A percentile compares a stretch with the other conserved stretches of the same genome.
Conservation (phyloP, 2,797 vertebrate genomes). For the Hoplostethus atlanticus region DNA sequence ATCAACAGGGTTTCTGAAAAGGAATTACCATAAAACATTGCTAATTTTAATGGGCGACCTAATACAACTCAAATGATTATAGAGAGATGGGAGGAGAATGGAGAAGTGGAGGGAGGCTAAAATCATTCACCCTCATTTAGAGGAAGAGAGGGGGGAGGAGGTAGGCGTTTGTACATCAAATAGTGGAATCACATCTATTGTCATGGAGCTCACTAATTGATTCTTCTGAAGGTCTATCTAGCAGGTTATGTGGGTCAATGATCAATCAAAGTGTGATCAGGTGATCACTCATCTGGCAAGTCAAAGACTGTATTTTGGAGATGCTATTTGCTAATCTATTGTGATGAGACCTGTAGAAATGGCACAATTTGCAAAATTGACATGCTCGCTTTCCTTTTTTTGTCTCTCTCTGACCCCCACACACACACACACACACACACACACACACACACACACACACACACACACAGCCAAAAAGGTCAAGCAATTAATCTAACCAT, state of each 20-base stretch:
- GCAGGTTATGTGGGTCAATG: slow-evolving; percentile 28
- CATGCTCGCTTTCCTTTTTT: slow-evolving; percentile 7
- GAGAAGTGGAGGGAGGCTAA: slow-evolving; percentile 39
- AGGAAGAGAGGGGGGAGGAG: slow-evolving; percentile 32
- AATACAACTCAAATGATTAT: slow-evolving; percentile 71
- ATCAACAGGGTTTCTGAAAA: slow-evolving; percentile 74
- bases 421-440: slow-evolving; percentile 1
- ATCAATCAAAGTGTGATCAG: slow-evolving; percentile 6
- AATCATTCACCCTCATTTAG: slow-evolving; percentile 52
- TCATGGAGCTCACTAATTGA: slow-evolving; percentile 45
- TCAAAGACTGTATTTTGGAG: neutral
- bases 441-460: slow-evolving; percentile 2
- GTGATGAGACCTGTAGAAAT: slow-evolving; percentile 10
- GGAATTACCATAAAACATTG: slow-evolving; percentile 83
- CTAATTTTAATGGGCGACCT: slow-evolving; percentile 76
- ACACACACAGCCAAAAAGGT: slow-evolving; percentile 74
- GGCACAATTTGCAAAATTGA: slow-evolving; percentile 22
- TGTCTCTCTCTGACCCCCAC: neutral
- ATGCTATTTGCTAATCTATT: neutral
- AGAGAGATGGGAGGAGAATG: slow-evolving; percentile 27
- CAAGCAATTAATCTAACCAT: slow-evolving; percentile 84
- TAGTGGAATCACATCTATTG: slow-evolving; percentile 36
- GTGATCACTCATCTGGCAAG: slow-evolving; percentile 19
- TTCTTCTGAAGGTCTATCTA: slow-evolving; percentile 37
- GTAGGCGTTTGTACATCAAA: slow-evolving; percentile 45